Base-by-base conservation (phyloP, 2,113 vertebrate species). In the Syngnathus floridae region DNA sequence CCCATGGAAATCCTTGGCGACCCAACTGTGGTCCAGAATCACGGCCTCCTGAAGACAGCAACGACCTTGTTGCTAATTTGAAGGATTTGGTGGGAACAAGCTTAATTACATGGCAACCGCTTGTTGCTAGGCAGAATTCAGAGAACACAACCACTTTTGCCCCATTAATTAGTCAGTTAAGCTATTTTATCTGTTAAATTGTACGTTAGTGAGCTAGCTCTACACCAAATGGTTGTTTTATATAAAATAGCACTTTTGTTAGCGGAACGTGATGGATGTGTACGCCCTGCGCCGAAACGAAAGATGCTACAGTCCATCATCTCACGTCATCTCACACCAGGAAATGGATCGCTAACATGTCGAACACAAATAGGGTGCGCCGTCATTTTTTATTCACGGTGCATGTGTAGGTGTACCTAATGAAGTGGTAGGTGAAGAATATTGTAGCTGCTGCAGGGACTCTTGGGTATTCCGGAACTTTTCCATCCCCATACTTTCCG, bases 31-130 rank as follows among this genome's bases (percentile, higher is more conserved):
- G 41, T 46, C 13, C 4, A 5, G 31, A 43, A 61, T 38, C 19
- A 35, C 40, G 40, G 36, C 66, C 54, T 71, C 62, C 71, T 40
- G 11, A 41, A 60, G 19, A 60, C 12, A n/a, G 10, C 19, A 60
- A 38, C 19, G 2, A 4, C 56, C 9, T 37, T 10, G 10, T 26
- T 59, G 36, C 19, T 40, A 22, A 12, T 60, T 40, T 60, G 37
- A 60, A 16, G 54, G 26, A 55, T 55, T 31, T 55, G 12, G 52
- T 35, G 14, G 4, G 1, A 12, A 11, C 26, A 7, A 56, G 22
- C 14, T 16, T 56, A 14, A 16, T 16, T 1, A 56, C 13, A 31
- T 4, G 26, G 21, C 26, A 16, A 16, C 26, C 5, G 13, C 26
- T 14, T 56, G 54, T 56, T 35, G 22, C 54, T 31, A 16, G 26